A percentile compares a stretch with the other conserved stretches of the same genome.
Conservation (phyloP, 37 sponge, comb jelly and placozoan species). For the Ianthella basta region DNA sequence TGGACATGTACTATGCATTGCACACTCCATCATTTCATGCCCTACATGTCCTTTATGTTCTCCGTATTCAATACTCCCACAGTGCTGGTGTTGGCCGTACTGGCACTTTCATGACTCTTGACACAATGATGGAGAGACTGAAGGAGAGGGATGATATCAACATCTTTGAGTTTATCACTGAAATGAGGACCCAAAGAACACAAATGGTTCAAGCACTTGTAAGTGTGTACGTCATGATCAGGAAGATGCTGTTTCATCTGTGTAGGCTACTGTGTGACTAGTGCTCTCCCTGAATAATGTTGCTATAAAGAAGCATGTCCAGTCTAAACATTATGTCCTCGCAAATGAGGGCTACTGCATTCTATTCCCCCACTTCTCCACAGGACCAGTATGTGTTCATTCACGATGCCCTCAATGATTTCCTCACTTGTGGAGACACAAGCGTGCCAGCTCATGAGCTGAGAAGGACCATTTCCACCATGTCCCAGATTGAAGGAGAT, state of each 20-base stretch:
- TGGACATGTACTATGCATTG: no score
- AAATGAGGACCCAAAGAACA: not conserved
- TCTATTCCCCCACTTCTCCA: not conserved
- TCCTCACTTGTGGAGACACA: not conserved
- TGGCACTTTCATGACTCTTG: constrained; percentile 1
- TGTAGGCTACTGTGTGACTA: no score
- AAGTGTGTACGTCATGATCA: no score
- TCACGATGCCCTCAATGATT: not conserved
- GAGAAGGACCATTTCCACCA: not conserved
- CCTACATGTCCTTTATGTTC: no score
- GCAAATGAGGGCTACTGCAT: not conserved
- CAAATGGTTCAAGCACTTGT: not conserved
- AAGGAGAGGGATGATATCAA: constrained; percentile 2
- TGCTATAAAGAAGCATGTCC: no score
- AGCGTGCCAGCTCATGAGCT: constrained; percentile 8
- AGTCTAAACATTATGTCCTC: no score
- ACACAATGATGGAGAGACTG: not conserved
- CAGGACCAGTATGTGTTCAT: constrained; percentile 11
- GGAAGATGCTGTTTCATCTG: no score
- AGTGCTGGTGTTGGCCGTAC: constrained; percentile 2
- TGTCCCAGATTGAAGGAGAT: not conserved
- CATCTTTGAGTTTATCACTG: constrained; percentile 5
- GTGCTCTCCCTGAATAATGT: no score
- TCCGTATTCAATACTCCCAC: not conserved
- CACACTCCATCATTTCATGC: no score